Percentiles rank a stretch among this genome's conserved stretches.
These are phyloP conservation scores for Chlorodrepanis virens DNA, from an alignment of 2,113 vertebrate species.

Conservation along the genomic window DNA sequence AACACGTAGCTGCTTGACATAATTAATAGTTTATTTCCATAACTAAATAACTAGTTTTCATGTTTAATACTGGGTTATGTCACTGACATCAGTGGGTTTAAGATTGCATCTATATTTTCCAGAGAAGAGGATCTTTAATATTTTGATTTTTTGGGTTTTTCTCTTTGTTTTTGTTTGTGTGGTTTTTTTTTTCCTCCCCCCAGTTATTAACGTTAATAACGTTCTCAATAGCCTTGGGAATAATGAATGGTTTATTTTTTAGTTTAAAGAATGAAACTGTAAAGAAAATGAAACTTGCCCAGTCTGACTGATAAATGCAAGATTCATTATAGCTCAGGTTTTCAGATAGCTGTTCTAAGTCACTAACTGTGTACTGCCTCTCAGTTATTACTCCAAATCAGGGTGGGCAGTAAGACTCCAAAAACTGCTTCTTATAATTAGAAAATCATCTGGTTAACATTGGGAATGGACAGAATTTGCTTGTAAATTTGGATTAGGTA, in stretches of 20 bases:
- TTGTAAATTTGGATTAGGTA: background rate
- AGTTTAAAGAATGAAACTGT: background rate
- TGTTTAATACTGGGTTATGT: background rate
- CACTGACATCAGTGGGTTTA: background rate
- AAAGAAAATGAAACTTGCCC: background rate
- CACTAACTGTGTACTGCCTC: background rate
- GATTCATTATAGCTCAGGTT: background rate
- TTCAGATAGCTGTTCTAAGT: background rate
- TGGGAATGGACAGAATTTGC: background rate
- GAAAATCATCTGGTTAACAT: background rate
- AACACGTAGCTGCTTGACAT: background rate
- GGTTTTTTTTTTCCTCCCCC: accelerated
- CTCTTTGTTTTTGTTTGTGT: background rate
- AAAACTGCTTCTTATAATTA: background rate
- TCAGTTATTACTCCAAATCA: background rate
- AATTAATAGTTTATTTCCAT: conserved; percentile 17
- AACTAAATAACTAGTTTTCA: background rate
- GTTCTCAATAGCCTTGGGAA: background rate
- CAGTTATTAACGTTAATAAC: background rate
- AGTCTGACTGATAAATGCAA: background rate
- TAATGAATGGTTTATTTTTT: background rate
- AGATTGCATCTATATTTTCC: background rate
- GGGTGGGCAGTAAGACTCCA: background rate
- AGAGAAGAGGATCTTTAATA: background rate
- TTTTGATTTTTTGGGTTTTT: background rate